Evolutionary conservation across 1,140 invertebrate genomes (phyloP), one percentile per base, ranked within the genome.

Genomic region (Tetraneura akinire): DNA sequence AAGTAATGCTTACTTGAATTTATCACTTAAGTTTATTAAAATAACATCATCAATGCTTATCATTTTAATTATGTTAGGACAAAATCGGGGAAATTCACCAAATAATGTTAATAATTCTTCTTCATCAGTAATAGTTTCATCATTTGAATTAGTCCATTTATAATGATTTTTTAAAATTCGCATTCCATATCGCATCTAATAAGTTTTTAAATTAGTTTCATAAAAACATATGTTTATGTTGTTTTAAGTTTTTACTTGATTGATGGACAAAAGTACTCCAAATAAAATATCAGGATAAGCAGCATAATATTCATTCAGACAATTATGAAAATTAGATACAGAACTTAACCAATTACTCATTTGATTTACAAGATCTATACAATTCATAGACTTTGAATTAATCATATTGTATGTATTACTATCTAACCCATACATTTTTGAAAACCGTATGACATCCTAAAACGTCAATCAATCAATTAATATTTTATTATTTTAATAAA

Each of bases 271-370:
- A 11, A 91, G 84, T 18, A 92, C 83, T 2, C 91, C 90, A 55
- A 89, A 86, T 0, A 90, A 87, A 21, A 93, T 86, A 83, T 93
- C 92, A 0, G 91, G 91, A 84, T 91, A 93, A 18, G 87, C 83
- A 2, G 88, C 85, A 82, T 88, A 92, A 11, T 84, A 83, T n/a
- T 82, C 83, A 37, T 88, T 86, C 32, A 91, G 83, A 82, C 88
- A 88, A 32, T 87, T 86, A 53, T 88, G 87, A 82, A 91, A 91
- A 26, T 85, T 86, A 42, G 87, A 84, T 6, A 88, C 84, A 2
- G 90, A 90, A 81, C 87, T 86, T 45, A 88, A 83, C 90, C 90
- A 91, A 0, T 86, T 88, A 18, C 85, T 80, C 0, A 86, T 86
- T 83, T 89, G 87, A 80, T 86, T 78, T 1, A 62, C 37, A 47